These are phyloP conservation scores for Pecten maximus DNA, from an alignment of 2,888 invertebrate genomes.

Conservation along the genomic window DNA sequence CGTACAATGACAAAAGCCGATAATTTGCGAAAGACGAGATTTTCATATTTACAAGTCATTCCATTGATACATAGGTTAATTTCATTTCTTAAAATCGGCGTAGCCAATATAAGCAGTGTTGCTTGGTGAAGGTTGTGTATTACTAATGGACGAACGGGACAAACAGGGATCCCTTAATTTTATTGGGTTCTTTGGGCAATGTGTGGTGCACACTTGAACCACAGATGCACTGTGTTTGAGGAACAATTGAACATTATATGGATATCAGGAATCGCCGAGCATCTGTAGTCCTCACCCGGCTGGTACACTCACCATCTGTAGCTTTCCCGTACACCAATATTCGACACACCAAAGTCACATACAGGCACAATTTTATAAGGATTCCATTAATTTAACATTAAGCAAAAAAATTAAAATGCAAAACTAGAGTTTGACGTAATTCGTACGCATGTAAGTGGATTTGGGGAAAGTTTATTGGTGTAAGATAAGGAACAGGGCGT, in stretches of 20 bases:
- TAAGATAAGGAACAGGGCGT: background rate
- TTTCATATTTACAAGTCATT: background rate
- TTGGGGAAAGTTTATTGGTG: background rate
- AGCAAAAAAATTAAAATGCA: background rate
- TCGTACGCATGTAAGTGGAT: background rate
- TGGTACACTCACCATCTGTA: background rate
- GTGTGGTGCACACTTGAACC: background rate
- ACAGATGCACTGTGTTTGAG: slow-evolving; percentile 11
- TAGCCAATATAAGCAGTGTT: background rate
- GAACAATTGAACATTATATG: slow-evolving; percentile 21
- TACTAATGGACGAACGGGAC: background rate
- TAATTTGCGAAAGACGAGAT: background rate
- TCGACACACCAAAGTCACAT: background rate
- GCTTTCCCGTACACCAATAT: background rate
- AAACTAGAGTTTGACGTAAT: background rate
- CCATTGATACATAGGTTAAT: background rate
- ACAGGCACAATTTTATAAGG: background rate
- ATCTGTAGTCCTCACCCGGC: background rate
- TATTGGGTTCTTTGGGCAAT: slow-evolving; percentile 17
- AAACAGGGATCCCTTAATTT: background rate
- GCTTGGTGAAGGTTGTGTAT: background rate
- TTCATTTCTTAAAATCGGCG: background rate
- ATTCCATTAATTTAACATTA: slow-evolving; percentile 13
- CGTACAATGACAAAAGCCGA: background rate
- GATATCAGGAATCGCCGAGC: background rate